Evolutionary conservation across 2,888 invertebrate genomes (phyloP), one percentile per base, ranked within the genome.

Genomic region (Meghimatium bilineatum): DNA sequence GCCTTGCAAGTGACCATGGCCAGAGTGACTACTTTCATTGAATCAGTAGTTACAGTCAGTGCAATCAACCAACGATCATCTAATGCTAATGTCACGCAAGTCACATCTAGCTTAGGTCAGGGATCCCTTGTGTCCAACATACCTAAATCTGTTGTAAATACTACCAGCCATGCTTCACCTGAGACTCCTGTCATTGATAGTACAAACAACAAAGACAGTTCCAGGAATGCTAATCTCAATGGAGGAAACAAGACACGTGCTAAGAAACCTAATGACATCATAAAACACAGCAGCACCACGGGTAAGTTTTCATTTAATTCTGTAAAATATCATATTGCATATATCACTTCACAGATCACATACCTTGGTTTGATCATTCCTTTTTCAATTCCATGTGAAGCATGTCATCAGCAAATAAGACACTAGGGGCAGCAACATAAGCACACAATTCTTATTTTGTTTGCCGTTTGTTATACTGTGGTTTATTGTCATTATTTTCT

Each of bases 261-360:
- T 23, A 84, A 84, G 80, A 84, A 84, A 80, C 80, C 83, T 66
- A 85, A 74, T 60, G 86, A 86, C 75, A 63, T 86, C 81, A 79
- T 86, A 17, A 86, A 86, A 52, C 85, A 82, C 12, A 84, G 83
- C 67, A 79, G 79, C 66, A 75, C 83, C 17, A 84, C 83, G 34
- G 83, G 83, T 84, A 52, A 74, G 74, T 38, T 36, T 20, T 69
- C 14, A 38, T 8, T n/a, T n/a, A n/a, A n/a, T n/a, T n/a, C n/a
- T n/a, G n/a, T n/a, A n/a, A n/a, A n/a, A n/a, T n/a, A n/a, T n/a
- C n/a, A n/a, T n/a, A n/a, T n/a, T n/a, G n/a, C n/a, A n/a, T n/a
- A n/a, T n/a, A n/a, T n/a, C n/a, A n/a, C n/a, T n/a, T n/a, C n/a
- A n/a, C n/a, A n/a, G n/a, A n/a, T n/a, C n/a, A n/a, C n/a, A n/a